Base-by-base conservation (phyloP, 2,888 invertebrate species). In the Tillus elongatus region DNA sequence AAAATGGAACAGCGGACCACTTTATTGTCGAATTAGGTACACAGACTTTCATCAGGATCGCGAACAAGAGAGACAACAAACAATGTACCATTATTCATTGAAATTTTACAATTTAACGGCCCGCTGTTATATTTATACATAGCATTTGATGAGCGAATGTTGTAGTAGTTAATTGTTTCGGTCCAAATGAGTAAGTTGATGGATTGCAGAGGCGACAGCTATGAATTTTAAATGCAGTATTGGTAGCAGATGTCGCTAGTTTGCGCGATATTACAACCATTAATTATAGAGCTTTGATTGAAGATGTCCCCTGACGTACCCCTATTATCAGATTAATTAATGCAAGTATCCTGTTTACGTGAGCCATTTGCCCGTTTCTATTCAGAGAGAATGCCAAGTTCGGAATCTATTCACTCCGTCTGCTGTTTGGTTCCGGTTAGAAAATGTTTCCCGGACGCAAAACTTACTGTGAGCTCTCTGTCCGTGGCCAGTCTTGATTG, bases 291-390 rank as follows among this genome's bases (percentile, higher is more conserved):
- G 47, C 49, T 50, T 51, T 56, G 57, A 57, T 56, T 54, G 54
- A 56, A 55, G 56, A 54, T 54, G 56, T 55, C 55, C 53, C 54
- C 38, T 54, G 55, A 55, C 56, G 51, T 51, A 42, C 49, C 49
- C 49, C 53, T 50, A 54, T 56, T 57, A 57, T 57, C 54, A 47
- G 52, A 52, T 55, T 56, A 57, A 57, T 57, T 56, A 57, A 55
- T 54, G 51, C 54, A 54, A 53, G 55, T 56, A 52, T 52, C 48
- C 47, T 52, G 49, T 53, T 51, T 51, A 49, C 36, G 41, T 35
- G 28, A 36, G n/a, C 24, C n/a, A n/a, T n/a, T n/a, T n/a, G n/a
- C n/a, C n/a, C n/a, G n/a, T n/a, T n/a, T n/a, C n/a, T n/a, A n/a
- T n/a, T n/a, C n/a, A n/a, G n/a, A n/a, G n/a, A n/a, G n/a, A n/a